Evolutionary conservation across 2,888 invertebrate species (phyloP), one percentile per base, ranked within the genome.

Genomic region (Xestia xanthographa): DNA sequence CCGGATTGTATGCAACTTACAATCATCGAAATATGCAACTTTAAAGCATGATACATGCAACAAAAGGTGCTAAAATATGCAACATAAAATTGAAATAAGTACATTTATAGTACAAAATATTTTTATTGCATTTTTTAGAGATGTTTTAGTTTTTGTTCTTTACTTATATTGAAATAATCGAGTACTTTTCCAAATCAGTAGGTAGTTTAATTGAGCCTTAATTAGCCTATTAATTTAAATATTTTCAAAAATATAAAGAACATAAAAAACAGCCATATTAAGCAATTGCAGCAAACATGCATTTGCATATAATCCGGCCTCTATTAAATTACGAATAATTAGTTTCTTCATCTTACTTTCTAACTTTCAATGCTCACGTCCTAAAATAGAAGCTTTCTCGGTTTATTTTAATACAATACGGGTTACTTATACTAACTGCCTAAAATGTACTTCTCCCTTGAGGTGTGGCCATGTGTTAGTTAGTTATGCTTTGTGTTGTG

Each of bases 401-500:
- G 38, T 48, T 11, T 48, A 9, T 14, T 65, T 58, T 50, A 17
- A 63, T 20, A 41, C n/a, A 41, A 65, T n/a, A 70, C 6, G 65
- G 56, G 4, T n/a, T 26, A 12, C 11, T 2, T 22, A 29, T 53
- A 12, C 50, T 63, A 65, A 48, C 69, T 66, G 43, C 43, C 38
- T 68, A 12, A 66, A 17, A 70, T 43, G 5, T 60, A 20, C 20
- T 60, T 72, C 14, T 56, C 34, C 29, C 9, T 41, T 38, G n/a
- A 48, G 43, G 22, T 48, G 26, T 66, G 43, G n/a, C 4, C 26
- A 56, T 50, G 79, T 34, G 17, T 43, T 62, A 29, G 50, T 34
- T 48, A 26, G 22, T 68, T 22, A 50, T 11, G 67, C 48, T 65
- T 76, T 62, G 41, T 70, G 72, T 29, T 65, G 62, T 75, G 48